Evolutionary conservation across 2,113 vertebrate genomes (phyloP), one percentile per base, ranked within the genome.

Genomic region (Clarias magur): DNA sequence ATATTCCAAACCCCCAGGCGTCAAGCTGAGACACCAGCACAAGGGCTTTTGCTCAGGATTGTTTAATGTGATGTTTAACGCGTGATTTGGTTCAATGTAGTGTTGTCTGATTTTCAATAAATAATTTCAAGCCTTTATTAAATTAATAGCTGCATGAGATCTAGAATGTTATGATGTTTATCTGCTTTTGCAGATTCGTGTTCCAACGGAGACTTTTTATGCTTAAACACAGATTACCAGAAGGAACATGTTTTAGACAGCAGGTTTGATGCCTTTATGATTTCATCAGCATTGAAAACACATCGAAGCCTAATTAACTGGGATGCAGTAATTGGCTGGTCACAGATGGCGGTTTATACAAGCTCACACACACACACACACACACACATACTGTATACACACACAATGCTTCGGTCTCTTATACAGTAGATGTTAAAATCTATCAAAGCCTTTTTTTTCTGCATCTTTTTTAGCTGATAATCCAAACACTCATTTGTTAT

Each of bases 321-420:
- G 11, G 5, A 38, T 16, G 23, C 17, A 73, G 11, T 84, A 75
- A 62, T 34, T 60, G n/a, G 30, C 21, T 84, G 34, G 75, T 73
- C 57, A 79, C 75, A 85, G 70, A 53, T 85, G 83, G 57, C 34
- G 62, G 57, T 62, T 75, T 57, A 17, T 67, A 83, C 27, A 62
- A 60, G 79, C 23, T 27, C 10, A 9, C 62, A n/a, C 21, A n/a
- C 42, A 76, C 73, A n/a, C 21, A n/a, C 42, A 76, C 73, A 42
- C 17, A 23, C 34, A 42, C 34, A 42, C 34, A 11, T 15, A 48
- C 21, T 16, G 54, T 65, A 34, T 12, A 27, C n/a, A 70, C 30
- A 70, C 30, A 38, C 13, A 19, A 42, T 21, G 17, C 19, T 9
- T 11, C 19, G 23, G 19, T 70, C 11, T 79, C 54, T 79, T 23